Percentiles rank a stretch among this genome's conserved stretches.
Evolutionary conservation across 1,140 invertebrate genomes (phyloP).

Genomic region (Tetragonula clypearis): DNA sequence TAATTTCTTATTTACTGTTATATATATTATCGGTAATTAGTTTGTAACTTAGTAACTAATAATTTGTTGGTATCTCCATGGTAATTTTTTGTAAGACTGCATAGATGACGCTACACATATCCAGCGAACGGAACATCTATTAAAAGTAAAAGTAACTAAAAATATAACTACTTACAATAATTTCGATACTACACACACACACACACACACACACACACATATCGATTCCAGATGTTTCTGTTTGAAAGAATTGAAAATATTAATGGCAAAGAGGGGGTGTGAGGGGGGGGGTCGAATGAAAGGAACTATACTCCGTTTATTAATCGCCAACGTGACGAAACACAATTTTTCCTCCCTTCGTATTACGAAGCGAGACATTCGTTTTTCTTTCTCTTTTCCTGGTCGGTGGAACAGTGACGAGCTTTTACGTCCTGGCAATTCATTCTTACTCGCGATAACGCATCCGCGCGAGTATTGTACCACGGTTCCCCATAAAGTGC

Average conservation of each 20-base stretch:
- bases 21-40: no score
- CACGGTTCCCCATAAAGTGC: constrained; percentile 7
- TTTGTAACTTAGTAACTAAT: no score
- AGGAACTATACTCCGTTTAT: constrained; percentile 43
- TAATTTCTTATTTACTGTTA: no score
- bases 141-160: no score
- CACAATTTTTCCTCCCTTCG: constrained; percentile 47
- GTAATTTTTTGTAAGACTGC: no score
- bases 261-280: constrained; percentile 28
- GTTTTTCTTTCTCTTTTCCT: constrained; percentile 57
- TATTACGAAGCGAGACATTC: constrained; percentile 33
- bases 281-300: neutral
- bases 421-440: constrained; percentile 56
- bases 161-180: no score
- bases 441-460: constrained; percentile 54
- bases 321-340: constrained; percentile 57
- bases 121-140: no score
- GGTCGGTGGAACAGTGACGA: constrained; percentile 46
- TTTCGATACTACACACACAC: no score
- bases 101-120: neutral
- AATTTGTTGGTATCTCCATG: no score
- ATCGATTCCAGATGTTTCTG: neutral
- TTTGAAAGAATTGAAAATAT: constrained; percentile 28
- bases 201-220: no score
- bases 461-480: constrained; percentile 29